These are phyloP conservation scores for Oikopleura vanhoeffeni DNA, from an alignment of 23 tunicate genomes.

Conservation along the genomic window DNA sequence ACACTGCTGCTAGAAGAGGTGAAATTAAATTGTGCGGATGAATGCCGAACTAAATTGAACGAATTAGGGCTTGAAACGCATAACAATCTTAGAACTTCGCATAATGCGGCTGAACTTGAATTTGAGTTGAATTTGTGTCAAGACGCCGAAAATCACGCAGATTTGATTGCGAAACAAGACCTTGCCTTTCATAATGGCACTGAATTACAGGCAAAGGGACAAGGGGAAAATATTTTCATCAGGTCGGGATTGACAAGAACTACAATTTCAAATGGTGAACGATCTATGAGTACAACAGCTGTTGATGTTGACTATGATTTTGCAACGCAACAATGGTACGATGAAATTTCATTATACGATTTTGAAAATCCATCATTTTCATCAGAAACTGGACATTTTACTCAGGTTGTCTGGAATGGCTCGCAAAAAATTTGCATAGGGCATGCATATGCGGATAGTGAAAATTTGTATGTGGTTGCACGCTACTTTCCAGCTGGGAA, in stretches of 20 bases:
- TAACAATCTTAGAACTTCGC: background rate
- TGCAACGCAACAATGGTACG: background rate
- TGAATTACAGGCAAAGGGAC: background rate
- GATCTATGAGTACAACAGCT: background rate
- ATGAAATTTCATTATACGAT: background rate
- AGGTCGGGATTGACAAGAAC: background rate
- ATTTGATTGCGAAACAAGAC: background rate
- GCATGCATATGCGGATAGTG: constrained; percentile 18
- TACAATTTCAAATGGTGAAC: background rate
- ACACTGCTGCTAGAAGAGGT: background rate
- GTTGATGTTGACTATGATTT: background rate
- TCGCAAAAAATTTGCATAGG: constrained; percentile 41
- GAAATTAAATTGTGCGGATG: background rate
- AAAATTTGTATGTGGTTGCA: background rate
- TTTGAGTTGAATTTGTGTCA: background rate
- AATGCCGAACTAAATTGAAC: background rate
- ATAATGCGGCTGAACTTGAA: background rate
- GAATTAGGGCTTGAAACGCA: background rate
- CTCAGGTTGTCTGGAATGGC: constrained; percentile 73
- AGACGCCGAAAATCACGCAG: background rate
- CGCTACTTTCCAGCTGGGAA: background rate
- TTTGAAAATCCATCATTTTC: background rate
- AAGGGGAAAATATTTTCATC: background rate
- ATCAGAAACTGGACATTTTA: constrained; percentile 40
- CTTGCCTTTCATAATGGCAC: background rate